A percentile compares a stretch with the other conserved stretches of the same genome.
phyloP scores from a whole-genome alignment of 2,888 invertebrate species.

The Idaea straminata region DNA sequence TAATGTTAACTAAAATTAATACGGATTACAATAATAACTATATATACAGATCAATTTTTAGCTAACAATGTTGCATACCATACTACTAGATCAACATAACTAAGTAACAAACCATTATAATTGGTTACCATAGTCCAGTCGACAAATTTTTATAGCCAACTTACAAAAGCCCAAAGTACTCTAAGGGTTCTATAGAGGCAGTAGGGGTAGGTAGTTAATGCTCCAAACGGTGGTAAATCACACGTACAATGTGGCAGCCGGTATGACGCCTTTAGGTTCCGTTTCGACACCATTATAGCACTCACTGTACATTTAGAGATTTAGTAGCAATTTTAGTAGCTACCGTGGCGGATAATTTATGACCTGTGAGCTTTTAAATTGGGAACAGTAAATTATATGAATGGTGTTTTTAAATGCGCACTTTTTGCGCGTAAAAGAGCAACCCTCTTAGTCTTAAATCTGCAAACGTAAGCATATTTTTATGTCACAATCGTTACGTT shows the following conservation, averaged over 20 bases:
- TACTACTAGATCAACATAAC: too few relatives aligned
- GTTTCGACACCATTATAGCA: constrained; percentile 36
- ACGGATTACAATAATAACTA: too few relatives aligned
- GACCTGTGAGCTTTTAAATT: not conserved
- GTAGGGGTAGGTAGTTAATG: not conserved
- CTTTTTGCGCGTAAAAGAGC: too few relatives aligned
- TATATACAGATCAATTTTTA: too few relatives aligned
- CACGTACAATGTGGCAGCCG: constrained; percentile 7
- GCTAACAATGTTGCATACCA: too few relatives aligned
- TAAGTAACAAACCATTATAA: too few relatives aligned
- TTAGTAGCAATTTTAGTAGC: not conserved
- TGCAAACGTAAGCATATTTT: too few relatives aligned
- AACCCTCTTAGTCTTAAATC: too few relatives aligned
- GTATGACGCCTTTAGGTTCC: constrained; percentile 8
- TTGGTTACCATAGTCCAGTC: not conserved
- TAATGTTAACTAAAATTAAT: too few relatives aligned
- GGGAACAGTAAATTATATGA: not conserved
- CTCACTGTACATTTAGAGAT: not conserved
- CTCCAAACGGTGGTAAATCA: constrained; percentile 13
- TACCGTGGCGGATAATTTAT: not conserved
- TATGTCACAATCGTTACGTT: too few relatives aligned
- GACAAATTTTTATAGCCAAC: not conserved
- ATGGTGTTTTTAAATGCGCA: not conserved
- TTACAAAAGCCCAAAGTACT: not conserved
- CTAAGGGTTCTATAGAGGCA: not conserved